Percentiles rank a stretch among this genome's conserved stretches.
Evolutionary conservation across 1,140 invertebrate species (phyloP).

Genomic region (Drosophila ananassae): DNA sequence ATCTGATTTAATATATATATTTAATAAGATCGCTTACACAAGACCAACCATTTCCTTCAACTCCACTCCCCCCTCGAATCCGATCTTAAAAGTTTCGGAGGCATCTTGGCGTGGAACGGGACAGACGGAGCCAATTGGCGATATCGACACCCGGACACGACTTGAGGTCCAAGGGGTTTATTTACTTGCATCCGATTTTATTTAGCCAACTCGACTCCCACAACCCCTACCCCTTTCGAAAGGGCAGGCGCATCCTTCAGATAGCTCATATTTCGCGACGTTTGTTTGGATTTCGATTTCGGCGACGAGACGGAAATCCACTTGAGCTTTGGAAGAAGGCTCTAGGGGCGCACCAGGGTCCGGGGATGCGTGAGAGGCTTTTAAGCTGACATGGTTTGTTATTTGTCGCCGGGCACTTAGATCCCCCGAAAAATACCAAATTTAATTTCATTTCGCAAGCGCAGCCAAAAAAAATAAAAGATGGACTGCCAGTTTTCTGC

Average conservation of each 20-base stretch:
- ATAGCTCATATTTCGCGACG: conserved; percentile 65
- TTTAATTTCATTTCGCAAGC: conserved; percentile 62
- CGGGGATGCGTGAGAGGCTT: conserved; percentile 63
- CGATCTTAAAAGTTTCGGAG: not conserved
- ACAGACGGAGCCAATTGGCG: conserved; percentile 25
- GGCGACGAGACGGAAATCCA: conserved; percentile 52
- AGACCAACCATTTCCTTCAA: not conserved
- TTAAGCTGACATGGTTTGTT: conserved; percentile 58
- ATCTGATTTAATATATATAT: too few species aligned
- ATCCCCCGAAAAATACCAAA: conserved; percentile 32
- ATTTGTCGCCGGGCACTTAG: conserved; percentile 16
- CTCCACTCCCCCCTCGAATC: not conserved
- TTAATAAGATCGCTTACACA: not conserved
- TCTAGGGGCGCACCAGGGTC: not conserved
- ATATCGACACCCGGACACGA: conserved; percentile 29
- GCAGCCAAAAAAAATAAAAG: conserved; percentile 40
- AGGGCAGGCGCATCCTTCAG: conserved; percentile 62
- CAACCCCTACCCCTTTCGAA: not conserved
- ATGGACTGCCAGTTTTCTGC: conserved; percentile 48
- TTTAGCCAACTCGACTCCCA: conserved; percentile 56
- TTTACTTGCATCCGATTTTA: conserved; percentile 68
- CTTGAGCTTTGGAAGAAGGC: conserved; percentile 27
- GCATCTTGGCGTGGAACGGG: conserved; percentile 10
- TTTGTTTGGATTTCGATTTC: conserved; percentile 67
- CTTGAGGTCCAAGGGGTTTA: conserved; percentile 36